Conservation (phyloP, 1,140 invertebrate genomes). For the Leptopilina boulardi region DNA sequence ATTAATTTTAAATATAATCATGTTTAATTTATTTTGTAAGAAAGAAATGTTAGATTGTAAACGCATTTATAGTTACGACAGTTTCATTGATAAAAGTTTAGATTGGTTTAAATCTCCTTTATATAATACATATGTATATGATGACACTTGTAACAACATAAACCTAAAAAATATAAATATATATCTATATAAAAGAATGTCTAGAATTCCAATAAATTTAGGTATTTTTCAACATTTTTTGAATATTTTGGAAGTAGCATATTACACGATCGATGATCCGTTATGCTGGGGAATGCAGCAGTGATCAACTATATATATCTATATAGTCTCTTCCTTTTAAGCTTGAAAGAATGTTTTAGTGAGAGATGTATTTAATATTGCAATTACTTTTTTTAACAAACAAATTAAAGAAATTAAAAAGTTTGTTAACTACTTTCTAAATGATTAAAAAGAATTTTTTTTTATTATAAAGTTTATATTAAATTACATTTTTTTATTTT, state of each 20-base stretch:
- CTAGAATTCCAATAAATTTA: neutral
- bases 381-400: neutral
- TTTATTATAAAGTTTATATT: too few relatives aligned
- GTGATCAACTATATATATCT: constrained; percentile 25
- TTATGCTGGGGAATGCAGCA: constrained; percentile 64
- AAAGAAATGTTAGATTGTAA: too few relatives aligned
- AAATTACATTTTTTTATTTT: too few relatives aligned
- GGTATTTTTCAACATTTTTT: constrained; percentile 42
- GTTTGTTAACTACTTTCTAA: neutral
- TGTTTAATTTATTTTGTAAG: too few relatives aligned
- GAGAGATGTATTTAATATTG: neutral
- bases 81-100: too few relatives aligned
- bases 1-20: too few relatives aligned
- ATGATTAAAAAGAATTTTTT: neutral
- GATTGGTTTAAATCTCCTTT: too few relatives aligned
- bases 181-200: neutral
- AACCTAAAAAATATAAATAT: neutral
- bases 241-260: constrained; percentile 50
- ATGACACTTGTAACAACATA: too few relatives aligned
- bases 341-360: constrained; percentile 18
- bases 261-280: constrained; percentile 47
- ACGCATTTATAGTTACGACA: too few relatives aligned
- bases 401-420: neutral
- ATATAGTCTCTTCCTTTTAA: constrained; percentile 26
- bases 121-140: too few relatives aligned